phyloP scores from a whole-genome alignment of 2,113 vertebrate species.

The Alouatta palliata region DNA sequence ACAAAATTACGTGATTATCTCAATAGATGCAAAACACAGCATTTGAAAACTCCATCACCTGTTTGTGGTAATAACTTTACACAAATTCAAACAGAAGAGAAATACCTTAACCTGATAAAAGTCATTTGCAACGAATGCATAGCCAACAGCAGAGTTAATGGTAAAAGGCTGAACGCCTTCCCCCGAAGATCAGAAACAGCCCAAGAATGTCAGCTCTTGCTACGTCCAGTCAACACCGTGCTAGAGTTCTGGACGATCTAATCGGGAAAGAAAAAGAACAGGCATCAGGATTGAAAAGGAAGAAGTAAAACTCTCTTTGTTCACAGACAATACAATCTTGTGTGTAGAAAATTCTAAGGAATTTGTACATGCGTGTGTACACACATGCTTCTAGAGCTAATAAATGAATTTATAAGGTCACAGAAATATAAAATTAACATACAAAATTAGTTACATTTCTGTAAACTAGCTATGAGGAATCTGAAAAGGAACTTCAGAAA shows the following conservation, averaged over 20 bases:
- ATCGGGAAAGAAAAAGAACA: background rate
- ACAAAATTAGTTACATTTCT: background rate
- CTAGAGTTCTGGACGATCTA: background rate
- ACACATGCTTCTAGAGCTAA: background rate
- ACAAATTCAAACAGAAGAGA: background rate
- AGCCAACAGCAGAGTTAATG: background rate
- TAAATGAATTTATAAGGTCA: background rate
- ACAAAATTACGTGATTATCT: background rate
- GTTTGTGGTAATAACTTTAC: background rate
- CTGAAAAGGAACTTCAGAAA: background rate
- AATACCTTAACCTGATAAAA: background rate
- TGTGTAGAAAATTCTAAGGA: background rate
- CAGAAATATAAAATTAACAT: background rate
- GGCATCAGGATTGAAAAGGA: background rate
- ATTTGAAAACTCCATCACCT: background rate
- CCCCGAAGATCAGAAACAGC: background rate
- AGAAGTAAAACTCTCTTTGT: background rate
- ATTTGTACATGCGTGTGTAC: background rate
- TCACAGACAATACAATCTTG: background rate
- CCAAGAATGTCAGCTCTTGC: background rate
- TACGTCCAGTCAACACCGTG: background rate
- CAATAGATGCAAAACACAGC: background rate
- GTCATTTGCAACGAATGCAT: background rate
- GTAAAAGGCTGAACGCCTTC: background rate
- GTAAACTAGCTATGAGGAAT: background rate